A percentile compares a stretch with the other conserved stretches of the same genome.
Evolutionary conservation across 1,140 invertebrate genomes (phyloP).

Genomic region (Uloborus diversus): DNA sequence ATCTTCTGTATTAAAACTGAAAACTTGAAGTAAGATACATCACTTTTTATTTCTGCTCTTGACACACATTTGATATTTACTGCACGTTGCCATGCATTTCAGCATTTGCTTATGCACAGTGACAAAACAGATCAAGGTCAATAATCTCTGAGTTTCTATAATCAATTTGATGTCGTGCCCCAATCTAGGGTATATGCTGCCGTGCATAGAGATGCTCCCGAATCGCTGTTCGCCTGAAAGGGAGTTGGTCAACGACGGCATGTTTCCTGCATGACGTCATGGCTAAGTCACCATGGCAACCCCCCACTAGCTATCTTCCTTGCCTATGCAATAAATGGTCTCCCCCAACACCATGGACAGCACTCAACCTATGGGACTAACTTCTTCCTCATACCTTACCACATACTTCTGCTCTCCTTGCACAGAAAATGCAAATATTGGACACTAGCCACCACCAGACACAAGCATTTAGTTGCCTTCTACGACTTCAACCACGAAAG

Average conservation of each 20-base stretch:
- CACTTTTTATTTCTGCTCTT: no score
- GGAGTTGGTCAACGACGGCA: conserved; percentile 37
- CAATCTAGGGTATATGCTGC: neutral
- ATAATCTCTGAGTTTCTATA: neutral
- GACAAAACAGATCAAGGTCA: no score
- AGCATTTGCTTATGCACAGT: no score
- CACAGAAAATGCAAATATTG: neutral
- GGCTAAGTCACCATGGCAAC: conserved; percentile 39
- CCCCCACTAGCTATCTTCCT: conserved; percentile 38
- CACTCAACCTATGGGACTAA: conserved; percentile 14
- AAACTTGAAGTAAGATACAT: no score
- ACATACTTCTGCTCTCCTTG: neutral
- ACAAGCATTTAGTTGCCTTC: no score
- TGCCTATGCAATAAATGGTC: conserved; percentile 25
- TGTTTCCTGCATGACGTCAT: conserved; percentile 49
- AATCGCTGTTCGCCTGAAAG: conserved; percentile 25
- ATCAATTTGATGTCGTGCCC: conserved; percentile 26
- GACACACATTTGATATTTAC: no score
- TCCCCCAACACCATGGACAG: conserved; percentile 26
- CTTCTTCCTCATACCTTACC: neutral
- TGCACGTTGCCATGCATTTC: no score
- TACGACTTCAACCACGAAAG: no score
- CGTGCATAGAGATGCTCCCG: conserved; percentile 26
- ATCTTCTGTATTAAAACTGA: no score
- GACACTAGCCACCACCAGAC: neutral